Evolutionary conservation across 2,888 invertebrate species (phyloP), one percentile per base, ranked within the genome.

Genomic region (Hartigia nigra): DNA sequence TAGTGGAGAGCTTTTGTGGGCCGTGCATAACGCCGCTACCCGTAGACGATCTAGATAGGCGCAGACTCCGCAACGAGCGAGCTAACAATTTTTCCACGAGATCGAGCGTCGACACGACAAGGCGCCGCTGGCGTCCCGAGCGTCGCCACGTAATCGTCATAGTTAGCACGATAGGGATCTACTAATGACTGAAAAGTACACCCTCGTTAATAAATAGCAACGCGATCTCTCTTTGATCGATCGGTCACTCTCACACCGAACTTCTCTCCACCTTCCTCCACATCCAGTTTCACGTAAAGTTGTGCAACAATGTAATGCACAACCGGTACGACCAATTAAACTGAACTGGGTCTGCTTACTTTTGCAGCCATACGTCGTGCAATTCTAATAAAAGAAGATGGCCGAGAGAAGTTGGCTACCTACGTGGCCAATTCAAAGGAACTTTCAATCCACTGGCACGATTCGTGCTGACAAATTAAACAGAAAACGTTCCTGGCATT

Each of bases 151-250:
- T 77, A 89, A 90, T 88, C 87, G 88, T 87, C 87, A 89, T 88
- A 87, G 86, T 89, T 90, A 90, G 85, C 81, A 82, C 86, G 90
- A 90, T 90, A 87, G 84, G 83, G 84, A 90, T 90, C 90, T 82
- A 82, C 86, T 89, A 89, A 89, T 87, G 89, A 88, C 85, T 85
- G 86, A 88, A 89, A 88, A 89, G 87, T 87, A 87, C 86, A 87
- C 85, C 87, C 88, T 90, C 87, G 89, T 90, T 89, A 88, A 87
- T 86, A 86, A 88, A 90, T 88, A 84, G 88, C 89, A 85, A 88
- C 88, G 87, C 89, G 89, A 90, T 88, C 87, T 84, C 78, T 80
- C n/a, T n/a, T n/a, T n/a, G n/a, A n/a, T 76, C 80, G 76, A 55
- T 55, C 55, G 23, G 23, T 9, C 23, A 23, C 23, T 23, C 55